Evolutionary conservation across 2,113 vertebrate species (phyloP).

Genomic region (Pogona vitticeps): DNA sequence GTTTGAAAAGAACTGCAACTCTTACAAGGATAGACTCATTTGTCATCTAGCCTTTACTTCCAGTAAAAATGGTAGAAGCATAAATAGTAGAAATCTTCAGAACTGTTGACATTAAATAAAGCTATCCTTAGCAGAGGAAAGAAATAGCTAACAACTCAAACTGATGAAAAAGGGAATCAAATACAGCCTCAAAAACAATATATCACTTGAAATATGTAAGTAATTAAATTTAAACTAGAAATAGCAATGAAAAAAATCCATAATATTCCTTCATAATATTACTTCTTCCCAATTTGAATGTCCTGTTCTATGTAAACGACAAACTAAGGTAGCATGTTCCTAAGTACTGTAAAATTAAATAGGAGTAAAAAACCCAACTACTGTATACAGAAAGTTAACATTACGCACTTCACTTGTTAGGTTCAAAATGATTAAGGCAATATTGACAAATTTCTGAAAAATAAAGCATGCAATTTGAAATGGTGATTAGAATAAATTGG

Average conservation of each 20-base stretch:
- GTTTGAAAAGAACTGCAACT: slow-evolving; percentile 34
- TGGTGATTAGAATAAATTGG: too few species aligned
- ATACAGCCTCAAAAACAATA: background rate
- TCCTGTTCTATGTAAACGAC: background rate
- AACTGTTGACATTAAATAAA: slow-evolving; percentile 1
- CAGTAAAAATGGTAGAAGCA: background rate
- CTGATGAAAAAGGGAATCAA: background rate
- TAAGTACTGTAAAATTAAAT: background rate
- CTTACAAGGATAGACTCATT: background rate
- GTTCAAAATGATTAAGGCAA: background rate
- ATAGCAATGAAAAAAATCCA: slow-evolving; percentile 2
- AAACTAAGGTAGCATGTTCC: background rate
- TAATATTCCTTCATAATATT: background rate
- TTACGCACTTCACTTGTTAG: background rate
- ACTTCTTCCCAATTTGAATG: background rate
- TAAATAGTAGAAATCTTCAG: background rate
- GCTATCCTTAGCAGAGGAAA: background rate
- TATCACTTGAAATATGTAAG: background rate
- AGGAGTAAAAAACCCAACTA: background rate
- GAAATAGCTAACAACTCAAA: background rate
- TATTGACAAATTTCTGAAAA: background rate
- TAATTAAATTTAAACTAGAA: background rate
- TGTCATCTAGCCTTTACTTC: slow-evolving; percentile 36
- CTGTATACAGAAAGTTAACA: background rate
- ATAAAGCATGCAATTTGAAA: too few species aligned